Base-by-base conservation (phyloP, 2,797 vertebrate genomes). In the Stomatorhinus walkeri region DNA sequence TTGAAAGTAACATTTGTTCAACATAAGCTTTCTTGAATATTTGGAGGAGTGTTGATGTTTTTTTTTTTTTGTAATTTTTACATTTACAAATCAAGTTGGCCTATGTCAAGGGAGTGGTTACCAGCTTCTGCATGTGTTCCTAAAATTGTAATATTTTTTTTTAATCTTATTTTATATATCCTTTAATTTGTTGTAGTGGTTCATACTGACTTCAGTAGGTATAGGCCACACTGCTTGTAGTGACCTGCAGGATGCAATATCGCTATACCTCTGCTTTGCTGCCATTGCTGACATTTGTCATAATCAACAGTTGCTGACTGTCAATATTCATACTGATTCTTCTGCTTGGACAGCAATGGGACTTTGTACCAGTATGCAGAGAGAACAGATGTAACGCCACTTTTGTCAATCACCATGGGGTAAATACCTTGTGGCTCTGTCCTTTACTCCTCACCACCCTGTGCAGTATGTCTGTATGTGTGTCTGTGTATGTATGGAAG, bases 361-460 rank as follows among this genome's bases (percentile, higher is more conserved):
- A 96, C 98, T 93, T 94, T 99, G 85, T 98, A 98, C 94, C 96
- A 98, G 94, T 99, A 99, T 85, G 95, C 98, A 0, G 98, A 99
- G 90, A 97, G 96, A 93, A 97, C 96, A 0, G 98, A 99, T 0
- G 95, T 96, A 88, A 95, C 95, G 0, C 98, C 98, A 8, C 90
- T 99, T 92, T 94, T 97, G 92, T 98, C 98, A 0, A 95, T 99
- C 93, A 98, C 97, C 89, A 98, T 99, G 97, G 97, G 98, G 98
- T 99, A 92, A 96, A 81, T 22, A n/a, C 64, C 12, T 19, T 32
- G 19, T 54, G 49, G 7, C 64, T 51, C 49, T 32, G 46, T n/a
- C 46, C 28, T 12, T 46, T 64, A 6, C 86, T 87, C 51, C 24
- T 8, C 1, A 32, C 12, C 51, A n/a, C 36, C 40, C 32, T 87